Conservation (phyloP, 1,140 invertebrate species). For the Phymastichus coffea region DNA sequence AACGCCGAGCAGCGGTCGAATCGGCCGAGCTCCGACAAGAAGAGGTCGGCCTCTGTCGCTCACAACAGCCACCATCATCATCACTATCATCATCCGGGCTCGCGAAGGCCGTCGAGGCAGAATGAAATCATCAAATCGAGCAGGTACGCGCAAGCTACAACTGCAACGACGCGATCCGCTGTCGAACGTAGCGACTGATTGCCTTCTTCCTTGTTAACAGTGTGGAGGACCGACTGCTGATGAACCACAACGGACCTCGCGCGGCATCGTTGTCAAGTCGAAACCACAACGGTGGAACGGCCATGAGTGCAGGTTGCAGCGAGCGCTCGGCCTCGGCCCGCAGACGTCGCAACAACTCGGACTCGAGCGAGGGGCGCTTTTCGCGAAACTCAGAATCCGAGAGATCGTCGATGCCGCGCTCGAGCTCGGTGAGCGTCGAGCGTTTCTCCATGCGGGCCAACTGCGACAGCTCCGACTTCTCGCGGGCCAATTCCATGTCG, state of each 20-base stretch:
- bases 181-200: no score
- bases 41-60: slow-evolving; percentile 28
- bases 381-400: slow-evolving; percentile 49
- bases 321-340: neutral
- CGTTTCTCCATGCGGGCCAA: slow-evolving; percentile 53
- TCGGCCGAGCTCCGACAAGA: slow-evolving; percentile 30
- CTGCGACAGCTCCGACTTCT: slow-evolving; percentile 54
- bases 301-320: neutral
- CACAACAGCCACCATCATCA: slow-evolving; percentile 9
- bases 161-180: no score
- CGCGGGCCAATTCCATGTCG: slow-evolving; percentile 51
- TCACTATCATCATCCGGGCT: slow-evolving; percentile 32
- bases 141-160: slow-evolving; percentile 9
- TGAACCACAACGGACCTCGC: slow-evolving; percentile 39
- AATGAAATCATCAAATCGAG: slow-evolving; percentile 55
- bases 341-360: slow-evolving; percentile 46
- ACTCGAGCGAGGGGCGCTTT: slow-evolving; percentile 51
- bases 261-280: slow-evolving; percentile 31
- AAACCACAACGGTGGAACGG: slow-evolving; percentile 5
- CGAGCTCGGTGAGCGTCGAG: slow-evolving; percentile 51
- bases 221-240: slow-evolving; percentile 47
- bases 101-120: slow-evolving; percentile 39
- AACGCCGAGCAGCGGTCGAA: slow-evolving; percentile 3
- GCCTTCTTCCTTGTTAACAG: slow-evolving; percentile 25
- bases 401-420: slow-evolving; percentile 50